Conservation (phyloP, 1,140 invertebrate species). For the Holotrichia oblita region DNA sequence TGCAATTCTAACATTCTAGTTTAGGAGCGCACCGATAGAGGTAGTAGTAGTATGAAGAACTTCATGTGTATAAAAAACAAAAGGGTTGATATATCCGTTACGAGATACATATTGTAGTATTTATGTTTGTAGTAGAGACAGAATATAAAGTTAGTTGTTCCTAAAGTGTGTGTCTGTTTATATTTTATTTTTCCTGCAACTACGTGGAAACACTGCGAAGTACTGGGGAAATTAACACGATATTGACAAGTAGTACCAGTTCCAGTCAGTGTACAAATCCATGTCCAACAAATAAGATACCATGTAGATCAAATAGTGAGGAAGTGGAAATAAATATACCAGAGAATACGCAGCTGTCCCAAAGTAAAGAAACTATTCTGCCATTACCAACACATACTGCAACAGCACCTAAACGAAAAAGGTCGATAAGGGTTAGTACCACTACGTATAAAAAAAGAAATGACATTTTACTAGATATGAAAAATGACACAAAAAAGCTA, state of each 20-base stretch:
- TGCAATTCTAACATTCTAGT: too few relatives aligned
- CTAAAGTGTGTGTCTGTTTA: too few relatives aligned
- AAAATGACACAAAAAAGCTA: background rate
- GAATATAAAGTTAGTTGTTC: too few relatives aligned
- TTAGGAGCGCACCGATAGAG: too few relatives aligned
- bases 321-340: background rate
- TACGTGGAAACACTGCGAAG: too few relatives aligned
- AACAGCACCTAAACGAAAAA: background rate
- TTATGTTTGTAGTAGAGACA: too few relatives aligned
- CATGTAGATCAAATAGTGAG: background rate
- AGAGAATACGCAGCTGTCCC: background rate
- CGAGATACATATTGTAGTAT: too few relatives aligned
- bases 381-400: background rate
- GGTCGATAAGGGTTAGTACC: background rate
- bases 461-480: background rate
- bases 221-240: too few relatives aligned
- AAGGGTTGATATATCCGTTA: too few relatives aligned
- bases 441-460: background rate
- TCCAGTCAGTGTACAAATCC: background rate
- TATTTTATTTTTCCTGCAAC: too few relatives aligned
- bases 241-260: conserved; percentile 2
- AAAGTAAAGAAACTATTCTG: background rate
- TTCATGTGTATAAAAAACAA: too few relatives aligned
- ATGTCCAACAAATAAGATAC: background rate
- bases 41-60: too few relatives aligned